Evolutionary conservation across 1,140 invertebrate genomes (phyloP).

Genomic region (Bombus turneri): DNA sequence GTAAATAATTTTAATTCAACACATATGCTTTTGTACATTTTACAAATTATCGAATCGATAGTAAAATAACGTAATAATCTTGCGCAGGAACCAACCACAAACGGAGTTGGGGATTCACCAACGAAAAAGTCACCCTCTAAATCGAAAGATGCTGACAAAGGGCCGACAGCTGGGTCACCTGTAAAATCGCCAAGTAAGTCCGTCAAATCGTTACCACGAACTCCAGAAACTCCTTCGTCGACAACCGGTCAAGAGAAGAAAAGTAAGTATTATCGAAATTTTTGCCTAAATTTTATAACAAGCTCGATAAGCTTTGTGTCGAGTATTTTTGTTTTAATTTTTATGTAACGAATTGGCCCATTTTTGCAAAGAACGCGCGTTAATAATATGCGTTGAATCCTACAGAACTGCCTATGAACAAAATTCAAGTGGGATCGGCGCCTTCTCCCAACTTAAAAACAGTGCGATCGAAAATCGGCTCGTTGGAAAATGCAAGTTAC

Average conservation of each 20-base stretch:
- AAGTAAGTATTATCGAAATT: slow-evolving; percentile 83
- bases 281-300: background rate
- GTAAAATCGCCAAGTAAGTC: slow-evolving; percentile 86
- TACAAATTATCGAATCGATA: background rate
- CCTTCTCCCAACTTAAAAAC: slow-evolving; percentile 95
- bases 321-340: background rate
- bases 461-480: slow-evolving; percentile 96
- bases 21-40: background rate
- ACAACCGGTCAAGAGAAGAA: slow-evolving; percentile 87
- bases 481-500: slow-evolving; percentile 94
- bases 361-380: background rate
- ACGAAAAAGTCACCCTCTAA: slow-evolving; percentile 84
- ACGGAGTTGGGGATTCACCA: slow-evolving; percentile 85
- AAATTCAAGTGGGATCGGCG: slow-evolving; percentile 94
- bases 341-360: background rate
- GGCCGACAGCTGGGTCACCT: slow-evolving; percentile 81
- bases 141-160: slow-evolving; percentile 81
- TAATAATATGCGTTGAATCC: slow-evolving; percentile 19
- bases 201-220: slow-evolving; percentile 84
- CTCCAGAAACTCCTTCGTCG: slow-evolving; percentile 85
- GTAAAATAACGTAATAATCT: background rate
- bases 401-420: slow-evolving; percentile 94
- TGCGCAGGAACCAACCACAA: slow-evolving; percentile 82
- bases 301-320: background rate
- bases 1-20: slow-evolving; percentile 81